These are phyloP conservation scores for Drosophila peninsularis DNA, from an alignment of 2,888 invertebrate species.

Conservation along the genomic window DNA sequence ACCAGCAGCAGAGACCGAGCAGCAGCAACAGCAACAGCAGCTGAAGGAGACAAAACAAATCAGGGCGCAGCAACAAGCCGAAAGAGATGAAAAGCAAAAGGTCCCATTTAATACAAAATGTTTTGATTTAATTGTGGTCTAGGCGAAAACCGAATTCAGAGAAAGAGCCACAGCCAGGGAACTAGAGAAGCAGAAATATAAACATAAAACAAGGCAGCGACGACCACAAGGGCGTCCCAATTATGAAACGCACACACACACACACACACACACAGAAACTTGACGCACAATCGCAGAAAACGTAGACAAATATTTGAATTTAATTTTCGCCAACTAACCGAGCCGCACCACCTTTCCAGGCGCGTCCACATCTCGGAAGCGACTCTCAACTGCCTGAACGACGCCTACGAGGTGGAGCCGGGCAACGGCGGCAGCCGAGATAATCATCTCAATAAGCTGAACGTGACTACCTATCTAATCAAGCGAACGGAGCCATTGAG, in stretches of 20 bases:
- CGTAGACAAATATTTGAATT: conserved; percentile 76
- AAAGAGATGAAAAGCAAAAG: conserved; percentile 52
- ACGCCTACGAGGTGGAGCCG: conserved; percentile 96
- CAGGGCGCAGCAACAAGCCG: conserved; percentile 42
- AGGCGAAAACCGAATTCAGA: conserved; percentile 13
- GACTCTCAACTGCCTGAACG: conserved; percentile 93
- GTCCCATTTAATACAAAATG: conserved; percentile 69
- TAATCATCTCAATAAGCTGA: conserved; percentile 93
- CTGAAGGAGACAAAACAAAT: conserved; percentile 25
- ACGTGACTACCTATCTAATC: conserved; percentile 95
- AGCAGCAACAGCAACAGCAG: neutral
- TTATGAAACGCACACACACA: conserved; percentile 50
- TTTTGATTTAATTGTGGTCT: conserved; percentile 79
- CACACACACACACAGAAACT: conserved; percentile 10
- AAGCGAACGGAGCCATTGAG: conserved; percentile 91
- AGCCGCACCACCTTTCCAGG: conserved; percentile 85
- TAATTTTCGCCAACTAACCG: conserved; percentile 70
- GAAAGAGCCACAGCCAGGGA: conserved; percentile 10
- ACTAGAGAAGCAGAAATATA: conserved; percentile 29
- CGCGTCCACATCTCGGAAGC: conserved; percentile 98
- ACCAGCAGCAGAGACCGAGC: conserved; percentile 22
- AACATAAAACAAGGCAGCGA: conserved; percentile 10
- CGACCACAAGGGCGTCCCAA: conserved; percentile 54
- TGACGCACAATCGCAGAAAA: conserved; percentile 64
- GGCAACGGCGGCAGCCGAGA: conserved; percentile 94